Evolutionary conservation across 2,113 vertebrate genomes (phyloP), one percentile per base, ranked within the genome.

Genomic region (Acanthochromis polyacanthus): DNA sequence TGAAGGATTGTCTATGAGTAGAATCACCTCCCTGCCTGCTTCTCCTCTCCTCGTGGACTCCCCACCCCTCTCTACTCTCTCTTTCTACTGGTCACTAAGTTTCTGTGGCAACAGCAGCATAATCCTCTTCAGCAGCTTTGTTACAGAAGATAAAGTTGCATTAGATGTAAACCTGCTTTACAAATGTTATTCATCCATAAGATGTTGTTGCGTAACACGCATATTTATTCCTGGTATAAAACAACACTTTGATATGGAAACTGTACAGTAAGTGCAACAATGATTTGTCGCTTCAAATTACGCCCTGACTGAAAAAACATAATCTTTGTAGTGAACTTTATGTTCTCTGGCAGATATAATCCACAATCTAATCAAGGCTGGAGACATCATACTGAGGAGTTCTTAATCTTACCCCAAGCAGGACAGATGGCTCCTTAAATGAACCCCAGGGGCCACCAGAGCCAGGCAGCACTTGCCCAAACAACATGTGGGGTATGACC

Each of bases 61-160:
- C 46, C 88, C 82, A 68, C 87, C 85, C 81, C 81, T 71, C 30
- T 81, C 68, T 71, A 80, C 81, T 71, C 30, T 81, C 68, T 73
- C 78, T 82, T 85, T 82, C 79, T 61, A 87, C 90, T 75, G 88
- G 75, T n/a, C 84, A 78, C 71, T 71, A 91, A 71, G 81, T 90
- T 90, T 87, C 82, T 88, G 78, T 71, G 79, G 85, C 83, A 82
- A 58, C 84, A 84, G 75, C 71, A 80, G 74, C 65, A 30, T 93
- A 93, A 93, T 92, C 92, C 91, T 70, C 90, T 91, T 91, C 89
- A 92, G 87, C 85, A 60, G 88, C 89, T 90, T 90, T 91, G 75
- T 84, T 67, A 17, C 71, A 88, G 83, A 78, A 87, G 91, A 92
- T 93, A 81, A 88, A 59, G 73, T 73, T 90, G 88, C 75, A 78